Conservation (phyloP, 2,113 vertebrate genomes). For the Theristicus caerulescens region DNA sequence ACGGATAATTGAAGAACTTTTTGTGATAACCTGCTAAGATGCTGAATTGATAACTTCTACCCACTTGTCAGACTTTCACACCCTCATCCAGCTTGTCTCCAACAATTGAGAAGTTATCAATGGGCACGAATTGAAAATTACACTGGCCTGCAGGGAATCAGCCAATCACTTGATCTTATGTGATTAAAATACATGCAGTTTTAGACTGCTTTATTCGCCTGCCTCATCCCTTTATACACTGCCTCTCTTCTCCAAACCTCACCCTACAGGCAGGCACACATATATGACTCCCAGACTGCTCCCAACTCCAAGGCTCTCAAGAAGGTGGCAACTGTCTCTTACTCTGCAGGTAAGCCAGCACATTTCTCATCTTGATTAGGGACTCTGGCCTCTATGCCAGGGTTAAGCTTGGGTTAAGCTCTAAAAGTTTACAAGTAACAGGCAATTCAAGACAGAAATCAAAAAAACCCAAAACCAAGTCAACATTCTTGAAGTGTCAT, state of each 20-base stretch:
- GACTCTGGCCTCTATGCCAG: neutral
- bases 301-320: neutral
- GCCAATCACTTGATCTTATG: neutral
- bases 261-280: neutral
- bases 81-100: neutral
- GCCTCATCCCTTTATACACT: neutral
- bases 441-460: neutral
- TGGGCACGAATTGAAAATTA: neutral
- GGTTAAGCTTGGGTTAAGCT: neutral
- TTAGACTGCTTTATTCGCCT: neutral
- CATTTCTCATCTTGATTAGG: neutral
- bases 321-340: neutral
- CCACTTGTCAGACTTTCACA: neutral
- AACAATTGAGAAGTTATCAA: fast-evolving
- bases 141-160: neutral
- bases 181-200: fast-evolving
- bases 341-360: neutral
- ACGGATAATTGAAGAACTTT: neutral
- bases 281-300: neutral
- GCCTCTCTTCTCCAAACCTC: neutral
- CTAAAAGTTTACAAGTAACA: neutral
- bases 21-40: neutral
- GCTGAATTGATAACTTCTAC: neutral
- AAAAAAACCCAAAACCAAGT: fast-evolving
- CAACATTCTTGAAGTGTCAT: too few relatives aligned